Conservation (phyloP, 2,113 vertebrate genomes). For the Ammodytes marinus region DNA sequence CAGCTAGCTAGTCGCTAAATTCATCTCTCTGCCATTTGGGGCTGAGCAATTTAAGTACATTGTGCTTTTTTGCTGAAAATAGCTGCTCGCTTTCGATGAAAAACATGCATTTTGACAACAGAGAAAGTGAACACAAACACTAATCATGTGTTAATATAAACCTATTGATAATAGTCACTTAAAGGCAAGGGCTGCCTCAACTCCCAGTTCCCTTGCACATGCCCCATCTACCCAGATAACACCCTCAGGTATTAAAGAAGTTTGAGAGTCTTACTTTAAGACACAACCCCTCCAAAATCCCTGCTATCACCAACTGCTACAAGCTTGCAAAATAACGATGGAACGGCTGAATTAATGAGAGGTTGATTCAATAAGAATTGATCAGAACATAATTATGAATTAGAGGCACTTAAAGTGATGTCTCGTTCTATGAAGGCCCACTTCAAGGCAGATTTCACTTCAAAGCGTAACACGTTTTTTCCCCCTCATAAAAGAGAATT, state of each 20-base stretch:
- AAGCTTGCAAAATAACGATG: slow-evolving; percentile 21
- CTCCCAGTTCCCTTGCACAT: not conserved
- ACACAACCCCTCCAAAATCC: not conserved
- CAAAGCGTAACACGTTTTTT: slow-evolving; percentile 48
- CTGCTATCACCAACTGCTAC: not conserved
- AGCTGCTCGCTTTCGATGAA: not conserved
- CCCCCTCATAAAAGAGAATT: slow-evolving; percentile 62
- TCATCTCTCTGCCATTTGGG: not conserved
- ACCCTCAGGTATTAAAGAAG: not conserved
- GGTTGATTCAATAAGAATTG: slow-evolving; percentile 59
- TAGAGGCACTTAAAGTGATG: slow-evolving; percentile 45
- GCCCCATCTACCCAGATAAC: not conserved
- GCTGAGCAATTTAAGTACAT: not conserved
- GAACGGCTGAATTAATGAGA: slow-evolving; percentile 56
- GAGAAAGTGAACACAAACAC: not conserved
- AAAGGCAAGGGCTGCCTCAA: no score
- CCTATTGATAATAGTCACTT: not conserved
- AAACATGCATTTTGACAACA: no score
- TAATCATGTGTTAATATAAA: not conserved
- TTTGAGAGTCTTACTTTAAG: slow-evolving; percentile 3
- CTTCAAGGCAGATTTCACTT: slow-evolving; percentile 60
- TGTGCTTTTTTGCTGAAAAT: not conserved
- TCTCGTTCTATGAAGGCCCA: slow-evolving; percentile 38
- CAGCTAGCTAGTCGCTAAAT: not conserved
- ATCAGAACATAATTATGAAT: slow-evolving; percentile 69